Conservation (phyloP, 2,797 vertebrate genomes). For the Intellagama lesueurii region DNA sequence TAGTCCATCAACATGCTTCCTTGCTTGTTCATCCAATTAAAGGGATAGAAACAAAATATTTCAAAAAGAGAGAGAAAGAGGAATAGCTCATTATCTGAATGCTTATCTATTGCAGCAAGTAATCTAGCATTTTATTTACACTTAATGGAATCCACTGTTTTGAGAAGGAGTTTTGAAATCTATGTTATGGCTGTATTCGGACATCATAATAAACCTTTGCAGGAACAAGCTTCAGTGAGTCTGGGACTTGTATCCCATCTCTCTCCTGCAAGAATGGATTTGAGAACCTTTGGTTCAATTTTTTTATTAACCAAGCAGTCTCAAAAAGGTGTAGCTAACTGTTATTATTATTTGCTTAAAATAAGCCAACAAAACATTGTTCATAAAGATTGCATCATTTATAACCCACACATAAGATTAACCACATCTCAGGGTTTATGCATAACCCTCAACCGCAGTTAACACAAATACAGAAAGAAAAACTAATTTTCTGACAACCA, state of each 20-base stretch:
- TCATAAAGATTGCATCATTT: not conserved
- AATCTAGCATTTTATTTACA: conserved; percentile 46
- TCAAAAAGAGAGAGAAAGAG: conserved; percentile 31
- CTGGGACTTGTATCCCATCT: not conserved
- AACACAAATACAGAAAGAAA: not conserved
- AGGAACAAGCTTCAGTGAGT: not conserved
- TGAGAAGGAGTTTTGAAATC: conserved; percentile 14
- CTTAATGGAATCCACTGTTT: not conserved
- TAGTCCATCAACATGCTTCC: conserved; percentile 63
- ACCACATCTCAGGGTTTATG: not conserved
- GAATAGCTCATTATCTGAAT: conserved; percentile 41
- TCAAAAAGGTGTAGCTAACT: not conserved
- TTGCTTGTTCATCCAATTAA: conserved; percentile 59
- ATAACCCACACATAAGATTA: not conserved
- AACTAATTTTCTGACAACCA: not conserved
- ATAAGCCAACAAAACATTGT: not conserved
- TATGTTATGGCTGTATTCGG: not conserved
- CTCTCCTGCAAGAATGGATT: not conserved
- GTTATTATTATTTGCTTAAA: not conserved
- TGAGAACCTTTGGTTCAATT: not conserved
- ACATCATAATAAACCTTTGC: not conserved
- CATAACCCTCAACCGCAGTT: not conserved
- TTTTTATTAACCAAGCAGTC: not conserved
- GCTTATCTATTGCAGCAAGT: conserved; percentile 39
- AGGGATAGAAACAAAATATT: conserved; percentile 51